Base-by-base conservation (phyloP, 2,113 vertebrate genomes). In the Brachypodius melanocephalos region DNA sequence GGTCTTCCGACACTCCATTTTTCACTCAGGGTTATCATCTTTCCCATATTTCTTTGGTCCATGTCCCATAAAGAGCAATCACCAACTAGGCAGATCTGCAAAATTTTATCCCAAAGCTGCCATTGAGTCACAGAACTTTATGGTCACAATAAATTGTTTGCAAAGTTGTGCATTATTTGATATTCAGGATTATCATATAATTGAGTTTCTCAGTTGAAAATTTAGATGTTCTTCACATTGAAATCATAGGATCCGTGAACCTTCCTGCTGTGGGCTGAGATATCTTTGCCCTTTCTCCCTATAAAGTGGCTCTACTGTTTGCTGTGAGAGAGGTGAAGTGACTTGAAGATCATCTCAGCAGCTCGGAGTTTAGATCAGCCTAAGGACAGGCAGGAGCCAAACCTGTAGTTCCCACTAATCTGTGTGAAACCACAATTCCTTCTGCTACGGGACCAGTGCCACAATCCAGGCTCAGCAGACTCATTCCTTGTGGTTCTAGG, bases 231-330 rank as follows among this genome's bases (percentile, higher is more conserved):
- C 63, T 29, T 86, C 38, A 42, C 19, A 13, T 31, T 71, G 32
- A 8, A 46, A 1, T 43, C 43, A 43, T 32, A 42, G 32, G 34
- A 9, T 36, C 32, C 87, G 31, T 31, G 29, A 88, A n/a, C 28
- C 7, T 76, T 28, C 14, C 38, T 62, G 3, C 14, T 31, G 19
- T 40, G 26, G 36, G 17, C 61, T 11, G 10, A 26, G n/a, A 51
- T 46, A 28, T 72, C 25, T 79, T 82, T 36, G 28, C 5, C 19
- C 9, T 65, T 86, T 74, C 26, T 73, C 29, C 22, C 10, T 51
- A 0, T 32, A 24, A 16, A 17, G 16, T 17, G 10, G 2, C 51
- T 80, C 48, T 75, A 17, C 19, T 0, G 0, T 74, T 73, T 84
- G 29, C 55, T 2, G 5, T 4, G 3, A 10, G 8, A 25, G 38